phyloP scores from a whole-genome alignment of 2,797 vertebrate species.

The Poecilia velifera region DNA sequence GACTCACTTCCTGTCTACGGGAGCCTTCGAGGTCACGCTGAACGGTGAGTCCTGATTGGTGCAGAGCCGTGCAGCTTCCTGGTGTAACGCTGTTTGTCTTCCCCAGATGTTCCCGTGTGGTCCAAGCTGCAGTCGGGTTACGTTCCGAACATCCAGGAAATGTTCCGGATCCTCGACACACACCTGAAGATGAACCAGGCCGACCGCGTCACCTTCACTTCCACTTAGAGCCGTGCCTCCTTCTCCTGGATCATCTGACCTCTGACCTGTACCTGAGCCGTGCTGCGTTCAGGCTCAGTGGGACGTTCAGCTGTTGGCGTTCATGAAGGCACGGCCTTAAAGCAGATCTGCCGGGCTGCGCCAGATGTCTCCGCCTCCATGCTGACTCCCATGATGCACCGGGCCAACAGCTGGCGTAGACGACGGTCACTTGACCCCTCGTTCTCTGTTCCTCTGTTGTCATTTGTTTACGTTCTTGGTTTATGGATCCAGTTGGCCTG shows the following conservation, averaged over 20 bases:
- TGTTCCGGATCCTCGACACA: conserved; percentile 83
- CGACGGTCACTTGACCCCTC: background rate
- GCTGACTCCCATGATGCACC: conserved; percentile 47
- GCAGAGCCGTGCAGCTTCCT: conserved; percentile 4
- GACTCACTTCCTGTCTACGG: conserved; percentile 83
- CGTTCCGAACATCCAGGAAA: conserved; percentile 83
- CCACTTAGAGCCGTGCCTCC: conserved; percentile 56
- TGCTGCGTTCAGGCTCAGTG: conserved; percentile 40
- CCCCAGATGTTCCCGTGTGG: conserved; percentile 81
- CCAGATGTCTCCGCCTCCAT: conserved; percentile 72
- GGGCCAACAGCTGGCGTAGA: conserved; percentile 9
- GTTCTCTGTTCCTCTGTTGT: background rate
- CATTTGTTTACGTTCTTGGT: background rate
- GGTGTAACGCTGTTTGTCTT: conserved; percentile 1
- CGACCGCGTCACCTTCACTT: conserved; percentile 68
- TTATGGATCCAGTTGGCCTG: background rate
- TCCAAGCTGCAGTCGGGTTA: conserved; percentile 84
- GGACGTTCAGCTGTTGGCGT: conserved; percentile 61
- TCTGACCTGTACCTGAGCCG: background rate
- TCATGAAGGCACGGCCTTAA: conserved; percentile 81
- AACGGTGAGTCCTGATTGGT: conserved; percentile 71
- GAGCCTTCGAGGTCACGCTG: conserved; percentile 81
- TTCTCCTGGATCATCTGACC: background rate
- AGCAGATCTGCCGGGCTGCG: conserved; percentile 77
- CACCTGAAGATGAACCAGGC: conserved; percentile 82